Base-by-base conservation (phyloP, 1,140 invertebrate genomes). In the Oryctes rhinoceros region DNA sequence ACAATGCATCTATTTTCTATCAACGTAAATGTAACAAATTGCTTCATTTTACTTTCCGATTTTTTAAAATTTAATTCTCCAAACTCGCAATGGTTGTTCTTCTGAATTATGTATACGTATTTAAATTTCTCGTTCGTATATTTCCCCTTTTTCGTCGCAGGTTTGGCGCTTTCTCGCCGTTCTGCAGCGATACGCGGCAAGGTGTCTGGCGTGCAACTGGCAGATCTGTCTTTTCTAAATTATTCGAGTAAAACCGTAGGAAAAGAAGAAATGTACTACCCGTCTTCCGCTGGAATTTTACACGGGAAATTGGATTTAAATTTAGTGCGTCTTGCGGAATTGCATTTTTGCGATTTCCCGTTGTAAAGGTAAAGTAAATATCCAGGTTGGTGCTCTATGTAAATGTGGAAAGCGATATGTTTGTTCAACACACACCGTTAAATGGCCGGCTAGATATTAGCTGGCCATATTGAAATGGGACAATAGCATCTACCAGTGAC, bases 211-310 rank as follows among this genome's bases (percentile, higher is more conserved):
- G 65, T 71, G 65, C 24, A 35, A 37, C 65, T 71, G 65, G 65
- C 65, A 71, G 65, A 71, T 24, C 65, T 71, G 65, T 71, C 65
- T 71, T 30, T 71, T 71, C 65, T 71, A 71, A 71, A 71, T 71
- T 71, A 71, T 71, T 71, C 65, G 65, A 71, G 24, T 71, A 71
- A 71, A 71, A 15, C 24, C 20, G 24, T 20, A 13, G 24, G 35
- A 37, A 37, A 71, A 15, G 65, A 71, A 35, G 5, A 24, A 71
- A 5, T 71, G 20, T 15, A 9, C 11, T 71, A 37, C 24, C 11
- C 65, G 18, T 30, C 65, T 30, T 24, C 20, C 20, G 0, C 9
- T 71, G 65, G 65, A 71, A 71, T 71, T 71, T 37, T 30, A 71
- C 20, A 37, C 65, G 18, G 18, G 24, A 71, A 71, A 71, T 71